Evolutionary conservation across 2,888 invertebrate genomes (phyloP).

Genomic region (Papilio gigon): DNA sequence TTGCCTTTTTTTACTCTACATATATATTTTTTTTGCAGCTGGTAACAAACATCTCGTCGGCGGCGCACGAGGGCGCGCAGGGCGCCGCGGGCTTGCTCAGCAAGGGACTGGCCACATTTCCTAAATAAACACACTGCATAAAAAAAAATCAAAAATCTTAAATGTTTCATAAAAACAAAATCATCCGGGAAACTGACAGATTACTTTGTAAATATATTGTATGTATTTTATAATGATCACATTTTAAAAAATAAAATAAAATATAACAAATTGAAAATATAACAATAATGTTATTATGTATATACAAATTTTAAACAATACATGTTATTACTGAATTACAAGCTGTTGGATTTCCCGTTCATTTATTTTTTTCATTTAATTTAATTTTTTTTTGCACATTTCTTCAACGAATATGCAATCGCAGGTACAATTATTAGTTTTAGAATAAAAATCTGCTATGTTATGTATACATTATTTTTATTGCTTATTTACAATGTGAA

Average conservation of each 20-base stretch:
- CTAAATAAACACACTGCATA: slow-evolving; percentile 59
- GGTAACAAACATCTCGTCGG: slow-evolving; percentile 65
- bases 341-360: slow-evolving; percentile 49
- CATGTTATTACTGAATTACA: slow-evolving; percentile 18
- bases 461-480: slow-evolving; percentile 22
- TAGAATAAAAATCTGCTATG: slow-evolving; percentile 24
- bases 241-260: slow-evolving; percentile 31
- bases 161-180: slow-evolving; percentile 41
- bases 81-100: slow-evolving; percentile 76
- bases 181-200: slow-evolving; percentile 53
- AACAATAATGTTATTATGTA: slow-evolving; percentile 35
- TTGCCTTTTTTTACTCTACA: no score
- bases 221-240: slow-evolving; percentile 29
- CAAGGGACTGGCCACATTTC: slow-evolving; percentile 76
- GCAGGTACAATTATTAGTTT: slow-evolving; percentile 50
- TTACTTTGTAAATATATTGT: slow-evolving; percentile 43
- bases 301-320: slow-evolving; percentile 5
- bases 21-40: slow-evolving; percentile 57
- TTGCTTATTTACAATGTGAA: slow-evolving; percentile 18
- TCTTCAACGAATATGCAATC: slow-evolving; percentile 51
- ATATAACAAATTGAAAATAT: slow-evolving; percentile 33
- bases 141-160: not conserved
- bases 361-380: slow-evolving; percentile 48
- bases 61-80: slow-evolving; percentile 73
- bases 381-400: slow-evolving; percentile 52